Percentiles rank a stretch among this genome's conserved stretches.
Conservation (phyloP, 2,888 invertebrate species). For the Mesochorus sp. region DNA sequence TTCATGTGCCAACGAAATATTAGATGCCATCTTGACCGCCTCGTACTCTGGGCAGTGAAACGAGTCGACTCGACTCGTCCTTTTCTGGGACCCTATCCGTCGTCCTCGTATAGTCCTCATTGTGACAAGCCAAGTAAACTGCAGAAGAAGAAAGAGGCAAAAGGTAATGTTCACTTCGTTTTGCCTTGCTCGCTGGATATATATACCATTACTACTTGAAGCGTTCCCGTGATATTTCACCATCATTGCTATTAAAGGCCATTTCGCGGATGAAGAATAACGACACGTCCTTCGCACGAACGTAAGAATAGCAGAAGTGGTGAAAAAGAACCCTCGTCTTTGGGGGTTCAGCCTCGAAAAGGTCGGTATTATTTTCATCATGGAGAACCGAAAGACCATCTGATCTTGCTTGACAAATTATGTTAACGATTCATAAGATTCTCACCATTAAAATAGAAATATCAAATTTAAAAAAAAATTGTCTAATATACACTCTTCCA, state of each 20-base stretch:
- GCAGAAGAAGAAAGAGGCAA: neutral
- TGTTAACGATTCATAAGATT: neutral
- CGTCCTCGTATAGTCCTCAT: slow-evolving; percentile 3
- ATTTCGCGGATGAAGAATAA: slow-evolving; percentile 77
- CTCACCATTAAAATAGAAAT: neutral
- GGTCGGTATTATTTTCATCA: neutral
- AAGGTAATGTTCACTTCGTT: slow-evolving; percentile 14
- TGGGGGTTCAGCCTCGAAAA: neutral
- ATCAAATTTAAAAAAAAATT: too few species aligned
- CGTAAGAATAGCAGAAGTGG: slow-evolving; percentile 40
- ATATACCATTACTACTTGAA: slow-evolving; percentile 19
- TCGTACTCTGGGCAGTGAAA: neutral
- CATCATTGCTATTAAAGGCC: slow-evolving; percentile 77
- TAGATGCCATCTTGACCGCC: slow-evolving; percentile 51
- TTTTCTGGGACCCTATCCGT: neutral
- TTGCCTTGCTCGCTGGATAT: neutral
- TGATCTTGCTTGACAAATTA: neutral
- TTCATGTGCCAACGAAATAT: slow-evolving; percentile 68
- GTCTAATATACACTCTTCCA: too few species aligned
- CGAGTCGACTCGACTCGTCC: neutral
- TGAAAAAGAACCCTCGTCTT: slow-evolving; percentile 5
- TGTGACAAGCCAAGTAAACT: slow-evolving; percentile 17
- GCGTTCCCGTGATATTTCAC: slow-evolving; percentile 75
- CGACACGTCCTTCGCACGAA: slow-evolving; percentile 72
- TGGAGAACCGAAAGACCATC: neutral